Evolutionary conservation across 2,888 invertebrate genomes (phyloP).

Genomic region (Oeneis ivallda): DNA sequence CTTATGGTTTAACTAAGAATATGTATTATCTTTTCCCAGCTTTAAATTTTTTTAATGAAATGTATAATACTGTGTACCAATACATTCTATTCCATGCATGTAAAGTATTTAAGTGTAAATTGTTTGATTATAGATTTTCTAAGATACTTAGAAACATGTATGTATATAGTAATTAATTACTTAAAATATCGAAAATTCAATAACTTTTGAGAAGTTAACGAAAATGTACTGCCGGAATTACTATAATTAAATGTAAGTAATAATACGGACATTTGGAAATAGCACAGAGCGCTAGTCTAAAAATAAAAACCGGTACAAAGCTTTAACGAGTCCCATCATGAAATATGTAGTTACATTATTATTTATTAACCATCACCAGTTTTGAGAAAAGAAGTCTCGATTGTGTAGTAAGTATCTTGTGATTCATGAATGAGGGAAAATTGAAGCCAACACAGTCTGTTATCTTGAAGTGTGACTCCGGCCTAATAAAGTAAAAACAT

Average conservation of each 20-base stretch:
- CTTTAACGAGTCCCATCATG: conserved; percentile 28
- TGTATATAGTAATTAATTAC: conserved; percentile 34
- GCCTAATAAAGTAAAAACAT: conserved; percentile 25
- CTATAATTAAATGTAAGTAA: conserved; percentile 27
- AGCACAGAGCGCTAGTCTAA: conserved; percentile 20
- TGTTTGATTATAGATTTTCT: conserved; percentile 33
- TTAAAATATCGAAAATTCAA: conserved; percentile 30
- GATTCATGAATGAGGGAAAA: neutral
- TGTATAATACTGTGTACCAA: conserved; percentile 29
- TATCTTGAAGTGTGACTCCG: conserved; percentile 33
- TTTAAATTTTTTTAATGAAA: conserved; percentile 32
- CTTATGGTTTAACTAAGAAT: conserved; percentile 29
- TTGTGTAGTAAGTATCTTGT: neutral
- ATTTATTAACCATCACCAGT: neutral
- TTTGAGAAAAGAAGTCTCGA: neutral
- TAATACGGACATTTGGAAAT: conserved; percentile 6
- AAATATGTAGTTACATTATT: neutral
- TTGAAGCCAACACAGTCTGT: neutral
- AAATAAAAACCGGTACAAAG: conserved; percentile 28
- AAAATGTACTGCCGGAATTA: conserved; percentile 43
- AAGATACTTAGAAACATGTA: conserved; percentile 40
- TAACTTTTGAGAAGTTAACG: conserved; percentile 31
- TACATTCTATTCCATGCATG: conserved; percentile 25
- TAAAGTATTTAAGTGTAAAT: conserved; percentile 30
- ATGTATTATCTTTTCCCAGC: conserved; percentile 27